phyloP scores from a whole-genome alignment of 2,113 vertebrate species.

The Pantherophis guttatus region DNA sequence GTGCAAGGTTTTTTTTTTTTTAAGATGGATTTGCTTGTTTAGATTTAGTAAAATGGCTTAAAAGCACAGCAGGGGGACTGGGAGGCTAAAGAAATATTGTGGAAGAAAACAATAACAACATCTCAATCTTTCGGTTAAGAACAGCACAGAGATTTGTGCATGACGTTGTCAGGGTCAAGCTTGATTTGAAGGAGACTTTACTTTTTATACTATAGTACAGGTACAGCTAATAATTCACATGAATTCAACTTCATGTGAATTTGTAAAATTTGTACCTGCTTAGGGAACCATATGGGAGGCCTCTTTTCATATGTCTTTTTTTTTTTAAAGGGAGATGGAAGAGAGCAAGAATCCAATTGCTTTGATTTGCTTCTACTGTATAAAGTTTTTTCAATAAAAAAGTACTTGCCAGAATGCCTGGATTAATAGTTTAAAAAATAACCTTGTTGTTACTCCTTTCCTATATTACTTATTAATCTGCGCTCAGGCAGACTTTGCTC shows the following conservation, averaged over 20 bases:
- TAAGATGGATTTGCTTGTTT: background rate
- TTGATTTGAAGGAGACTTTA: background rate
- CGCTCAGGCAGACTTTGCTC: background rate
- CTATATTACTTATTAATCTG: background rate
- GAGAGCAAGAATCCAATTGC: background rate
- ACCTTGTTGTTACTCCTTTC: background rate
- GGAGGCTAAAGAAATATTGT: background rate
- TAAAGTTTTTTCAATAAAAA: background rate
- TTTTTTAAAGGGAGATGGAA: accelerated
- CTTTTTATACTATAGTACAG: background rate
- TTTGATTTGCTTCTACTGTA: background rate
- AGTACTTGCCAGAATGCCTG: background rate
- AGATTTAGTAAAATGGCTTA: background rate
- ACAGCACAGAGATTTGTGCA: background rate
- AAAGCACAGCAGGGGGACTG: background rate
- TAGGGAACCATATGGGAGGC: background rate
- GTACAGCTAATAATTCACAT: background rate
- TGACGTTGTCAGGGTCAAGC: background rate
- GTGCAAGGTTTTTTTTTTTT: background rate
- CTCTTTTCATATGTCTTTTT: background rate
- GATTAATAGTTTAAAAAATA: background rate
- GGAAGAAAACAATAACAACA: background rate
- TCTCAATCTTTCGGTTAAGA: background rate
- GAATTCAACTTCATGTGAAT: background rate
- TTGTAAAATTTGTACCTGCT: background rate